These are phyloP conservation scores for Wiebesia pumilae DNA, from an alignment of 1,140 invertebrate genomes.

Conservation along the genomic window DNA sequence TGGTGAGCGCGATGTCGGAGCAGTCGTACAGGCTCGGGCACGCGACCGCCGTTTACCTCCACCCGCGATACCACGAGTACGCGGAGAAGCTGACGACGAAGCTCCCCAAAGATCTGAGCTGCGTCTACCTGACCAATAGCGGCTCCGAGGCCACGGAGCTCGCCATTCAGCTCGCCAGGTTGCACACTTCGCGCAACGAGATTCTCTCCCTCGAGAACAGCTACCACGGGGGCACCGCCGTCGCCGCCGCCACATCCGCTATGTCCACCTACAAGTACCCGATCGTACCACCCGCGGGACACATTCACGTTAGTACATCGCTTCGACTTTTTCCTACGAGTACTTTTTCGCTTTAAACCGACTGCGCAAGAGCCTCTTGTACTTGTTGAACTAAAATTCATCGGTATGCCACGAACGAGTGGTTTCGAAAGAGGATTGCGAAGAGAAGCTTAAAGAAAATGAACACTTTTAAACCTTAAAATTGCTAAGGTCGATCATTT, in stretches of 20 bases:
- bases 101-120: conserved; percentile 85
- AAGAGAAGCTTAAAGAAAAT: no score
- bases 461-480: no score
- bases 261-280: conserved; percentile 87
- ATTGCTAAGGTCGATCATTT: no score
- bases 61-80: conserved; percentile 94
- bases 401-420: no score
- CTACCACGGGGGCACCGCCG: conserved; percentile 93
- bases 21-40: conserved; percentile 93
- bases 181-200: conserved; percentile 90
- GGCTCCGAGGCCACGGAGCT: conserved; percentile 98
- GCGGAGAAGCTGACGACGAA: conserved; percentile 86
- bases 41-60: conserved; percentile 92
- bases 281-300: conserved; percentile 83
- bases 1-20: conserved; percentile 83
- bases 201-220: conserved; percentile 90
- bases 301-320: conserved; percentile 84
- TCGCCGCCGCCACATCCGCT: conserved; percentile 88
- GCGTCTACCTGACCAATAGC: conserved; percentile 95
- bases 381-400: no score
- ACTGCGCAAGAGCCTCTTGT: no score
- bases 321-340: no score
- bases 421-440: no score
- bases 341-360: no score
- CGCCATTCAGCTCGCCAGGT: conserved; percentile 89